Conservation (phyloP, 2,113 vertebrate genomes). For the Carollia perspicillata region DNA sequence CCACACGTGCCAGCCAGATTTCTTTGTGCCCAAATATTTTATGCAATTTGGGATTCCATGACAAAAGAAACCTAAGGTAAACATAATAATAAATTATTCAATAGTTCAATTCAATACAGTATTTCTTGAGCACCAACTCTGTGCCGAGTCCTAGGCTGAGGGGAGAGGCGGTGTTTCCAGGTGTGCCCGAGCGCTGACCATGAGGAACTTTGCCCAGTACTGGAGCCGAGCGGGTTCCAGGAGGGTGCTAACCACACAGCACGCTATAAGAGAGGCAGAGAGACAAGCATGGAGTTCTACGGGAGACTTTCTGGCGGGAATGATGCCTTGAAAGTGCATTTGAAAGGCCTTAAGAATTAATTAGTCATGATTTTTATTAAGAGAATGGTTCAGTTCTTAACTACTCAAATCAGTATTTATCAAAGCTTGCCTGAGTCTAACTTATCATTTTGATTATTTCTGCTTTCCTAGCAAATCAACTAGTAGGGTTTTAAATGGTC, state of each 20-base stretch:
- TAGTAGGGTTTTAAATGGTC: slow-evolving; percentile 8
- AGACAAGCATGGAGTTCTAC: background rate
- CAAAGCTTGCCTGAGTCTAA: background rate
- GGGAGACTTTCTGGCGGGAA: background rate
- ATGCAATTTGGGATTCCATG: background rate
- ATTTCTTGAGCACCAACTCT: background rate
- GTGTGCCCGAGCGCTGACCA: background rate
- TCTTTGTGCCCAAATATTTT: background rate
- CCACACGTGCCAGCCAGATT: background rate
- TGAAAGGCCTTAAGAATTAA: slow-evolving; percentile 11
- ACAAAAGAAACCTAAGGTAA: background rate
- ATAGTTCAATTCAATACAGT: background rate
- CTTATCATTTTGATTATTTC: slow-evolving; percentile 4
- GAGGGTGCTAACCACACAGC: background rate
- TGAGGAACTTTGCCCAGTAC: background rate
- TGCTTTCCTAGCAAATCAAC: slow-evolving; percentile 4
- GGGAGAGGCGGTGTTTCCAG: background rate
- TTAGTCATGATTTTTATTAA: background rate
- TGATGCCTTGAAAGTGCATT: background rate
- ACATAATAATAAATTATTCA: slow-evolving; percentile 7
- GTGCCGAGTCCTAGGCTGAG: background rate
- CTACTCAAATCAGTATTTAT: background rate
- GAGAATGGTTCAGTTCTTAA: slow-evolving; percentile 35
- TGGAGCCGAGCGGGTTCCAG: background rate
- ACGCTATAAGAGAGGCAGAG: background rate